These are phyloP conservation scores for Pseudococcus viburni DNA, from an alignment of 2,888 invertebrate species.

Conservation along the genomic window DNA sequence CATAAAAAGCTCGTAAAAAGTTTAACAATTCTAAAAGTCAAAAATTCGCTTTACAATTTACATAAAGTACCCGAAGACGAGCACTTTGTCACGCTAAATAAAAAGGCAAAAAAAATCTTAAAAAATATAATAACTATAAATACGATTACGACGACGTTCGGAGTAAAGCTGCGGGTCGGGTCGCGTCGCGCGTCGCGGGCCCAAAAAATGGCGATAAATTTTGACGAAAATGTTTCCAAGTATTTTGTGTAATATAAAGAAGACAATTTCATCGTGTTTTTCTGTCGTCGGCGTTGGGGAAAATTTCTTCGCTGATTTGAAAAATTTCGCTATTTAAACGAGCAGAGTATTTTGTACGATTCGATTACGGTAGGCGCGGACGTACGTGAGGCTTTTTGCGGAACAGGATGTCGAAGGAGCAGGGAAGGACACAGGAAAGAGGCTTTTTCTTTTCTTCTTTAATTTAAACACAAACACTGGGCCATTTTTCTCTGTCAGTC, in stretches of 20 bases:
- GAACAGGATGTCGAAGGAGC: neutral
- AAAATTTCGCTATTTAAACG: neutral
- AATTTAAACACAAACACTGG: conserved; percentile 46
- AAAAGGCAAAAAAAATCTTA: neutral
- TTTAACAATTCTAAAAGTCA: conserved; percentile 51
- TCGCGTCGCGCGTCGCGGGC: too few species aligned
- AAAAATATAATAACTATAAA: conserved; percentile 40
- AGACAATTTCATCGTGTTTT: neutral
- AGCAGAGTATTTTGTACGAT: neutral
- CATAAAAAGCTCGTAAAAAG: conserved; percentile 55
- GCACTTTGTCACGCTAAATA: conserved; percentile 30
- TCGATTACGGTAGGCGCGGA: neutral
- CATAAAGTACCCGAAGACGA: conserved; percentile 39
- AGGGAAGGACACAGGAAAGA: neutral
- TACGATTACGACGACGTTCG: neutral
- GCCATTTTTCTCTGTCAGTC: conserved; percentile 50
- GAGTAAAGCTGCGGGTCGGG: neutral
- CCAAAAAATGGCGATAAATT: conserved; percentile 5
- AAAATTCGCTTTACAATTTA: conserved; percentile 42
- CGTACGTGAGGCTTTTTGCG: neutral
- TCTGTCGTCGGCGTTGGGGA: neutral
- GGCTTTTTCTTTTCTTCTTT: conserved; percentile 38
- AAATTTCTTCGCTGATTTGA: neutral
- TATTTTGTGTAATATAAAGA: neutral
- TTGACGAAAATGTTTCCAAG: neutral